These are phyloP conservation scores for Fregata magnificens DNA, from an alignment of 2,113 vertebrate species.

Conservation along the genomic window DNA sequence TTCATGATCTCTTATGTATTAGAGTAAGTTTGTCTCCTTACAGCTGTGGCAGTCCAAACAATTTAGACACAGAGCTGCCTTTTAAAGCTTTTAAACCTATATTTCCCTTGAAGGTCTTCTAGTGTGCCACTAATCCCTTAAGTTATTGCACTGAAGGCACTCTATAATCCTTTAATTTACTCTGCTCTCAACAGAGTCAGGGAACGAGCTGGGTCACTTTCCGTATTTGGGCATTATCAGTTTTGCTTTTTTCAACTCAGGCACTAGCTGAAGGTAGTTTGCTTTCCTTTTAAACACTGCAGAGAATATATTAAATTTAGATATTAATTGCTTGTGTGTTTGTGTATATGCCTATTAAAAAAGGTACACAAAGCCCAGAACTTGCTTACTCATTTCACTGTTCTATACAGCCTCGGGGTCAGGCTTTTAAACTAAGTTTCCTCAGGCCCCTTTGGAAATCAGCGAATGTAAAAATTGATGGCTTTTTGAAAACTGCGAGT, in stretches of 20 bases:
- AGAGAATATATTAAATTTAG: not conserved
- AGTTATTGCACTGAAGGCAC: conserved; percentile 59
- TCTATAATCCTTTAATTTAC: conserved; percentile 61
- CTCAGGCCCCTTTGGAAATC: not conserved
- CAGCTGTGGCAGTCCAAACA: conserved; percentile 51
- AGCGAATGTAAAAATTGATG: not conserved
- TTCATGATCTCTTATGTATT: not conserved
- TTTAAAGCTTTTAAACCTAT: conserved; percentile 64
- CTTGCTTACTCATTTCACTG: not conserved
- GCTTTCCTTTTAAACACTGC: not conserved
- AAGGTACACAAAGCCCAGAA: not conserved
- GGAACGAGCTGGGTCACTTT: not conserved
- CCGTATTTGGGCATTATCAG: not conserved
- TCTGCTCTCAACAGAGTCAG: not conserved
- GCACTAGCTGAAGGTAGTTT: not conserved
- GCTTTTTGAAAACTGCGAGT: not conserved
- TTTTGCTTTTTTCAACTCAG: not conserved
- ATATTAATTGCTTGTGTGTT: not conserved
- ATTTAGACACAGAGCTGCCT: conserved; percentile 57
- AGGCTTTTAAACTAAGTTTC: not conserved
- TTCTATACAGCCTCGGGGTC: not conserved
- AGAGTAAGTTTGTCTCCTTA: conserved; percentile 35
- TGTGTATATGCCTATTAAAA: not conserved
- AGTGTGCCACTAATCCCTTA: conserved; percentile 47
- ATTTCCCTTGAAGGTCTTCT: conserved; percentile 57